Evolutionary conservation across 2,888 invertebrate species (phyloP).

Genomic region (Cosmia trapezina): DNA sequence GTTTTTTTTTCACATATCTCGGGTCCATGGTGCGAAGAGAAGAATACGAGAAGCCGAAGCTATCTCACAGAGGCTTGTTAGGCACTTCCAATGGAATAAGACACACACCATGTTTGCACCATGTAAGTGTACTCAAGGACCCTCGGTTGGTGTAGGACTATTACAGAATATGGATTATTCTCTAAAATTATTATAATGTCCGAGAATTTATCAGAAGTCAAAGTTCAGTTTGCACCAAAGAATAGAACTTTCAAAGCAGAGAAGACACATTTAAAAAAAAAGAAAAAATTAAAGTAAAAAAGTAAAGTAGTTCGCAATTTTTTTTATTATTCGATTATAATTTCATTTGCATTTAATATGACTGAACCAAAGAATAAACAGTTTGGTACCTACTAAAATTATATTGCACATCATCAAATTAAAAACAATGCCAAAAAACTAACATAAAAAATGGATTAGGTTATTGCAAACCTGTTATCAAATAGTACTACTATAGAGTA

Average conservation of each 20-base stretch:
- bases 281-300: no score
- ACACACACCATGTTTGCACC: no score
- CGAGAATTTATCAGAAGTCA: not conserved
- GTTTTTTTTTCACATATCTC: no score
- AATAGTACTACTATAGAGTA: not conserved
- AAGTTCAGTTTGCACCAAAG: constrained; percentile 9
- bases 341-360: not conserved
- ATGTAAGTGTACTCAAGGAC: not conserved
- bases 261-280: not conserved
- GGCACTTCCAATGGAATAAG: not conserved
- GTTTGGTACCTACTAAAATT: not conserved
- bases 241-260: constrained; percentile 1
- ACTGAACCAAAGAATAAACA: not conserved
- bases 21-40: no score
- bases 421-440: not conserved
- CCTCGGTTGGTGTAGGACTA: not conserved
- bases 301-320: not conserved
- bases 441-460: not conserved
- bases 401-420: not conserved
- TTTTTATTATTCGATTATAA: not conserved
- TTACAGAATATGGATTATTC: not conserved
- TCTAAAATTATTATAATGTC: not conserved
- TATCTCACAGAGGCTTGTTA: not conserved
- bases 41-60: not conserved
- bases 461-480: constrained; percentile 29